phyloP scores from a whole-genome alignment of 2,888 invertebrate species.

The Tolmerus cingulatus region DNA sequence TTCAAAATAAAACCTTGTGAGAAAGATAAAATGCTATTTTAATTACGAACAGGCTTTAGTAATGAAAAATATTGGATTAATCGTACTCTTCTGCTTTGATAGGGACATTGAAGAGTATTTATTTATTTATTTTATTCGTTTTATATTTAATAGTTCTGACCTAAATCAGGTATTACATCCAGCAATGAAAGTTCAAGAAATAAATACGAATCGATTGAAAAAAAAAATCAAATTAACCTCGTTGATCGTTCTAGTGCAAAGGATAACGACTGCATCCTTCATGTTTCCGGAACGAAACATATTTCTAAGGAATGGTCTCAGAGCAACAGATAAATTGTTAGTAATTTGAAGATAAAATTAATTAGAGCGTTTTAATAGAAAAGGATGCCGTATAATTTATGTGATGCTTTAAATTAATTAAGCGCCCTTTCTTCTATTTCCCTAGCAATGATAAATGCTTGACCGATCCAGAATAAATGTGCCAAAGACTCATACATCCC shows the following conservation, averaged over 20 bases:
- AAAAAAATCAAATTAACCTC: too few relatives aligned
- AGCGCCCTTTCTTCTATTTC: not conserved
- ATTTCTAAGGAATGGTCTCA: too few relatives aligned
- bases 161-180: not conserved
- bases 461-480: not conserved
- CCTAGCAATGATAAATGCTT: not conserved
- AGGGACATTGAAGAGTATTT: not conserved
- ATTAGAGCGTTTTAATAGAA: not conserved
- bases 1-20: too few relatives aligned
- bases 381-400: not conserved
- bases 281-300: too few relatives aligned
- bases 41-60: too few relatives aligned
- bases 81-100: not conserved
- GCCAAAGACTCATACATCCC: not conserved
- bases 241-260: too few relatives aligned
- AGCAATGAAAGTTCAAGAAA: not conserved
- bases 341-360: not conserved
- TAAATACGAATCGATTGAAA: not conserved
- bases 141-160: not conserved
- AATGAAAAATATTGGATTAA: too few relatives aligned
- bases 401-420: not conserved
- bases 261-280: too few relatives aligned
- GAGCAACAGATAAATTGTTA: not conserved
- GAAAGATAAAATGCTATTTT: too few relatives aligned
- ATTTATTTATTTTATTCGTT: not conserved